Evolutionary conservation across 2,113 vertebrate genomes (phyloP).

Genomic region (Zootoca vivipara): DNA sequence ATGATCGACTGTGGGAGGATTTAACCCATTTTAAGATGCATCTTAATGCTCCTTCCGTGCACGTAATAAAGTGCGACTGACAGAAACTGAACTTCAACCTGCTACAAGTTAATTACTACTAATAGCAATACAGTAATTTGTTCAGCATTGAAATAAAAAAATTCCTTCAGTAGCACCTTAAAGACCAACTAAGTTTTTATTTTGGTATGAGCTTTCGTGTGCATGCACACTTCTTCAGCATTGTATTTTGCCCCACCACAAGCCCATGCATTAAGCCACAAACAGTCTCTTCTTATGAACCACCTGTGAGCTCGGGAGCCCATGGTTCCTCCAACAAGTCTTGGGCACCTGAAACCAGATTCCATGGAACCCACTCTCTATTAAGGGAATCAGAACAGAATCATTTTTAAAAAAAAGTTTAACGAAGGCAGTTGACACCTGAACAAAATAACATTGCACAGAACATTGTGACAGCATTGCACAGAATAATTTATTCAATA

Average conservation of each 20-base stretch:
- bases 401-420: neutral
- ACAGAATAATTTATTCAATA: neutral
- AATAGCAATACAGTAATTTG: neutral
- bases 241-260: neutral
- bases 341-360: neutral
- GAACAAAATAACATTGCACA: neutral
- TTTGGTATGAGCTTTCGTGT: too few species aligned
- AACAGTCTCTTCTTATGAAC: neutral
- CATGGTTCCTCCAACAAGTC: neutral
- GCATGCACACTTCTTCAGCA: too few species aligned
- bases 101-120: neutral
- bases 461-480: neutral
- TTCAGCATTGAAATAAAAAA: too few species aligned
- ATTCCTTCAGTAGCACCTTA: too few species aligned
- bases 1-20: neutral
- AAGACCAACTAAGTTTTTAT: too few species aligned
- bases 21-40: neutral
- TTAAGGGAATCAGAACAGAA: neutral
- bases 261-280: neutral
- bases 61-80: neutral
- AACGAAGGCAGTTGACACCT: neutral
- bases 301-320: neutral
- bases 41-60: neutral
- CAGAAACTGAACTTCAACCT: slow-evolving; percentile 22
- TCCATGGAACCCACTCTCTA: neutral